Evolutionary conservation across 2,113 vertebrate species (phyloP).

Genomic region (Steatornis caripensis): DNA sequence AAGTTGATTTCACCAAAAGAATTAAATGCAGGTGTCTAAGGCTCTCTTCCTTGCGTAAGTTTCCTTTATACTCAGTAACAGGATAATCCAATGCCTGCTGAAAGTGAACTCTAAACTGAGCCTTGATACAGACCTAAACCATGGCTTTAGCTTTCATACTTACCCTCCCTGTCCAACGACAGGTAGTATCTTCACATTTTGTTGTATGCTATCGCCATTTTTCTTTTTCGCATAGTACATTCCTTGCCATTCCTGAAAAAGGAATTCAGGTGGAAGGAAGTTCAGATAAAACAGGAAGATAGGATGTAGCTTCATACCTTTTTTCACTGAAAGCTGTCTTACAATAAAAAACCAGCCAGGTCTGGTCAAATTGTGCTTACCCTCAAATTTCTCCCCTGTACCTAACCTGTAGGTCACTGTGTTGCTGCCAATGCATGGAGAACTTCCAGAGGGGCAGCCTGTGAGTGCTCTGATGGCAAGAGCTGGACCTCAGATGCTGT

Average conservation of each 20-base stretch:
- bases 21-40: neutral
- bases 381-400: neutral
- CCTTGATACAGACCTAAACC: neutral
- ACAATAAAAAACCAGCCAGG: neutral
- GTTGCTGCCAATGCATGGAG: neutral
- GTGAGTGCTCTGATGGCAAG: neutral
- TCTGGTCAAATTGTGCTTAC: neutral
- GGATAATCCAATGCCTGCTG: neutral
- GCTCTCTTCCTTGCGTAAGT: neutral
- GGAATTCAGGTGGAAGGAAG: neutral
- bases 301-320: neutral
- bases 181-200: slow-evolving; percentile 98
- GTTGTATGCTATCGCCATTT: slow-evolving; percentile 92
- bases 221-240: slow-evolving; percentile 94
- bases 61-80: neutral
- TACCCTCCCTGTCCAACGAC: slow-evolving; percentile 96
- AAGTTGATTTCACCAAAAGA: neutral
- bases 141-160: slow-evolving; percentile 49
- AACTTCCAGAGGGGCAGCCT: neutral
- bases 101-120: neutral
- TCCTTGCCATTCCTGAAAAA: slow-evolving; percentile 94
- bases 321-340: neutral
- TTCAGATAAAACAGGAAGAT: neutral
- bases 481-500: neutral
- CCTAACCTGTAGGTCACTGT: neutral